Evolutionary conservation across 2,888 invertebrate genomes (phyloP).

Genomic region (Drosophila subsilvestris): DNA sequence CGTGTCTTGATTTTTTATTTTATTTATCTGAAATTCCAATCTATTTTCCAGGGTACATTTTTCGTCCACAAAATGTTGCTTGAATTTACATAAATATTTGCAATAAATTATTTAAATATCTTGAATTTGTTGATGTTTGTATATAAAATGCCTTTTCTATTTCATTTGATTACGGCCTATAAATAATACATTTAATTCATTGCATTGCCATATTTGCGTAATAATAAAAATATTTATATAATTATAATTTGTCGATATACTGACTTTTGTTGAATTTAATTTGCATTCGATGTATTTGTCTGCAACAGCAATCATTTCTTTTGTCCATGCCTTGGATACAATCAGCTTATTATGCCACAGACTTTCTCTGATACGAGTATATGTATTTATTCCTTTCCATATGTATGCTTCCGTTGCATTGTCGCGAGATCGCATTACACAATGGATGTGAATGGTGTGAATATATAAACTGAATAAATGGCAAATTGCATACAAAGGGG

Average conservation of each 20-base stretch:
- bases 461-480: conserved; percentile 75
- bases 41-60: neutral
- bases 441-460: conserved; percentile 22
- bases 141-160: conserved; percentile 9
- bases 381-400: conserved; percentile 2
- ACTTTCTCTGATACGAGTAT: neutral
- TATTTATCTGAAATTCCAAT: too few relatives aligned
- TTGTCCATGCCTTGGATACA: conserved; percentile 18
- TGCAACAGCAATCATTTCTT: conserved; percentile 8
- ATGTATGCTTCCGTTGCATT: conserved; percentile 13
- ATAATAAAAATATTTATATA: conserved; percentile 39
- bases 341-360: conserved; percentile 24
- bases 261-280: conserved; percentile 29
- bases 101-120: neutral
- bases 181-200: conserved; percentile 37
- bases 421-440: conserved; percentile 33
- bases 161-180: neutral
- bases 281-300: conserved; percentile 1
- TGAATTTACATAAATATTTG: neutral
- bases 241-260: conserved; percentile 18
- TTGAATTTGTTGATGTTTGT: neutral
- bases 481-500: conserved; percentile 70
- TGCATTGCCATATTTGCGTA: conserved; percentile 30
- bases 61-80: neutral
- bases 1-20: too few relatives aligned